Evolutionary conservation across 2,113 vertebrate species (phyloP).

Genomic region (Ploceus nigricollis): DNA sequence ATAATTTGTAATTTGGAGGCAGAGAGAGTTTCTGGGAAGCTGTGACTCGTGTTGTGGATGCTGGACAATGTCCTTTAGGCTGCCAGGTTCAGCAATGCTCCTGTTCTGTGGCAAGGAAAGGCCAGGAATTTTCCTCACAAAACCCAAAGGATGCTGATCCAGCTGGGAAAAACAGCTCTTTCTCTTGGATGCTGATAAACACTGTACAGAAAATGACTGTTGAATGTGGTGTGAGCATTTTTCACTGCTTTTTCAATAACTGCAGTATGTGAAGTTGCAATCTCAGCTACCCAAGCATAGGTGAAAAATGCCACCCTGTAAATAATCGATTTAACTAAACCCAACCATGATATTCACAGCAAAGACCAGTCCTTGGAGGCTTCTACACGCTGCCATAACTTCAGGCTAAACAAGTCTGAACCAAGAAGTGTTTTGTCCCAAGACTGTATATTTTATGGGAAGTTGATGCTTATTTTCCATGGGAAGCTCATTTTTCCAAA

Average conservation of each 20-base stretch:
- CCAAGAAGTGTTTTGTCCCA: slow-evolving; percentile 44
- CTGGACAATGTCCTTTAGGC: background rate
- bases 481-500: slow-evolving; percentile 50
- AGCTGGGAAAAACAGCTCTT: background rate
- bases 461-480: slow-evolving; percentile 55
- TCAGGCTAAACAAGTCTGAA: slow-evolving; percentile 58
- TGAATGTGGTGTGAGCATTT: background rate
- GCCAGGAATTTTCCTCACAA: background rate
- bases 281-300: background rate
- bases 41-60: background rate
- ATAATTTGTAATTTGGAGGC: background rate
- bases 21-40: background rate
- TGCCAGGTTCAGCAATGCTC: background rate
- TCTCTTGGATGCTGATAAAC: background rate
- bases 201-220: background rate
- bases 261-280: background rate
- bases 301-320: background rate
- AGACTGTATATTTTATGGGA: slow-evolving; percentile 43
- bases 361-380: background rate
- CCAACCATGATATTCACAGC: background rate
- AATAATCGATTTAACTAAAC: background rate
- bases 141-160: background rate
- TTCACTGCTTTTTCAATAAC: background rate
- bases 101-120: background rate
- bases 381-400: slow-evolving; percentile 13